Evolutionary conservation across 1,140 invertebrate species (phyloP), one percentile per base, ranked within the genome.

Genomic region (Yoshiicerus persimilis): DNA sequence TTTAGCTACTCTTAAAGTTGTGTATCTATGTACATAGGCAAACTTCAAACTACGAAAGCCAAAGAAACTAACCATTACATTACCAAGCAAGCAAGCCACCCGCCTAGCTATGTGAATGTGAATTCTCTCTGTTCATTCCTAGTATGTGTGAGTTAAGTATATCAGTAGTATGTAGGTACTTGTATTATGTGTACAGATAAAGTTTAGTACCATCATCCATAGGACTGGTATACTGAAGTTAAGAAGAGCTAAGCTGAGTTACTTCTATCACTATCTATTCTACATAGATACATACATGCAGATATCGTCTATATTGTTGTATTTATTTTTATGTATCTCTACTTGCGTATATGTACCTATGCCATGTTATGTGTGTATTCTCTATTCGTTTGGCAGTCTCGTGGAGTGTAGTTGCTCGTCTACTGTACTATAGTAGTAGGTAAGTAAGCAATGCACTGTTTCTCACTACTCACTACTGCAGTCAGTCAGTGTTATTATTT

Each of bases 401-500:
- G 62, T 23, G 25, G 4, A 56, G 47, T 56, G 16, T 8, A 39
- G 9, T 39, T 39, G 38, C 20, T 4, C 20, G 47, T 56, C n/a
- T 56, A n/a, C 13, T 56, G 47, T 56, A 56, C 62, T 64, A 64
- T 32, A 32, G 70, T 77, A 34, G 32, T 80, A 34, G 16, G 32
- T n/a, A 30, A 32, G 30, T 32, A 34, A 23, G 75, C 32, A 23
- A 80, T 80, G 34, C 75, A 80, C 75, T 80, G 75, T 36, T 80
- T 80, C 75, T 38, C 32, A 80, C 32, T 80, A 56, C 47, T 56
- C 70, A 36, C 70, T 70, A 38, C 75, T 80, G 75, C 75, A 80
- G 75, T 80, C 75, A 80, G 75, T 80, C 75, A 80, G 32, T 80
- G 75, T 80, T 80, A 80, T 80, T 80, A 80, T 80, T 80, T 80